Conservation (phyloP, 2,113 vertebrate genomes). For the Sterna hirundo region DNA sequence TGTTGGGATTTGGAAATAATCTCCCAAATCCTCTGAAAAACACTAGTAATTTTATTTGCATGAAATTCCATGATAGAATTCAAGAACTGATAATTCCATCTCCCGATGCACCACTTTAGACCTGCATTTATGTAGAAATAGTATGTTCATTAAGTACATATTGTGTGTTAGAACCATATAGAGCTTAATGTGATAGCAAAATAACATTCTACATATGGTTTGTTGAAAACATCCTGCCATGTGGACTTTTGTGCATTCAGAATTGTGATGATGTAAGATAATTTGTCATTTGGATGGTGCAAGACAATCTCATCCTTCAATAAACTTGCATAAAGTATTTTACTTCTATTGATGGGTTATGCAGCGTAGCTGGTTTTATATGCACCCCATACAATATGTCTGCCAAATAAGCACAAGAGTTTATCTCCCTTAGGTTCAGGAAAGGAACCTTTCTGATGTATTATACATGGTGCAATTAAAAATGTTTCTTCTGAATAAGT, state of each 20-base stretch:
- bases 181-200: background rate
- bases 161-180: conserved; percentile 32
- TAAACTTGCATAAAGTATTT: conserved; percentile 37
- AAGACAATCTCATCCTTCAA: conserved; percentile 40
- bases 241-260: conserved; percentile 43
- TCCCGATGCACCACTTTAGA: conserved; percentile 27
- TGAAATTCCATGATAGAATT: conserved; percentile 26
- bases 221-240: conserved; percentile 38
- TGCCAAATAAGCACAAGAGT: conserved; percentile 52
- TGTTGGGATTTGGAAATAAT: conserved; percentile 45
- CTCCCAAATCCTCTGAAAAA: conserved; percentile 24
- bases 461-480: conserved; percentile 47
- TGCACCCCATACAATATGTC: background rate
- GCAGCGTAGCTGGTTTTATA: background rate
- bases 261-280: conserved; percentile 67
- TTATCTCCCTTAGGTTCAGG: conserved; percentile 18
- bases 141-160: background rate
- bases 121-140: background rate
- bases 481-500: conserved; percentile 32
- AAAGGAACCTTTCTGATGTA: conserved; percentile 38
- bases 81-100: conserved; percentile 20
- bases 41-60: conserved; percentile 27
- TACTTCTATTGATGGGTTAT: background rate
- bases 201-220: background rate
- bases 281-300: conserved; percentile 15